Evolutionary conservation across 2,888 invertebrate species (phyloP).

Genomic region (Chirona hameri): DNA sequence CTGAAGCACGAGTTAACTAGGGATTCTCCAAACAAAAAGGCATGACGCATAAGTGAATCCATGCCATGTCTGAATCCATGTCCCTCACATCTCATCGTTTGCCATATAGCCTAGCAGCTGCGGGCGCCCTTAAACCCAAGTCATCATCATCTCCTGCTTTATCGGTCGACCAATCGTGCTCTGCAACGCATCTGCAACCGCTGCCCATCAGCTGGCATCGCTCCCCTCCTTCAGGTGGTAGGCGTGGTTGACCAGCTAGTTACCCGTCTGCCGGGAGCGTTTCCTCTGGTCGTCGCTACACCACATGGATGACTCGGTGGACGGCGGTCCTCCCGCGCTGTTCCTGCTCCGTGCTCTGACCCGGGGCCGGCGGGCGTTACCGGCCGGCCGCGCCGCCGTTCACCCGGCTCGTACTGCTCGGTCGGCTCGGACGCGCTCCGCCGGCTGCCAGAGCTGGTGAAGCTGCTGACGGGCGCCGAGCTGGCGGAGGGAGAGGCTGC

Average conservation of each 20-base stretch:
- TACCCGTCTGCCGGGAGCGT: neutral
- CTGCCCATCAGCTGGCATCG: too few relatives aligned
- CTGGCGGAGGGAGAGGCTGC: too few relatives aligned
- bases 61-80: too few relatives aligned
- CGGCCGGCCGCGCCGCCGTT: neutral
- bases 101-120: too few relatives aligned
- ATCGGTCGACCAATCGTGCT: too few relatives aligned
- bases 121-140: too few relatives aligned
- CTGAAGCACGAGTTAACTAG: too few relatives aligned
- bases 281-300: neutral
- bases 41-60: too few relatives aligned
- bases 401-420: neutral
- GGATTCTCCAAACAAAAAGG: too few relatives aligned
- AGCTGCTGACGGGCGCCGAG: neutral
- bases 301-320: neutral
- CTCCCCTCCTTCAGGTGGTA: neutral
- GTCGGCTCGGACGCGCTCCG: neutral
- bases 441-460: conserved; percentile 1
- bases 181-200: too few relatives aligned
- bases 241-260: neutral
- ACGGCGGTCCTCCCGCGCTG: neutral
- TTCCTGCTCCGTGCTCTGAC: conserved; percentile 6
- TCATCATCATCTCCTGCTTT: too few relatives aligned
- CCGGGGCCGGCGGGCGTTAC: neutral
- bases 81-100: too few relatives aligned